These are phyloP conservation scores for Alethe diademata DNA, from an alignment of 2,113 vertebrate genomes.

Conservation along the genomic window DNA sequence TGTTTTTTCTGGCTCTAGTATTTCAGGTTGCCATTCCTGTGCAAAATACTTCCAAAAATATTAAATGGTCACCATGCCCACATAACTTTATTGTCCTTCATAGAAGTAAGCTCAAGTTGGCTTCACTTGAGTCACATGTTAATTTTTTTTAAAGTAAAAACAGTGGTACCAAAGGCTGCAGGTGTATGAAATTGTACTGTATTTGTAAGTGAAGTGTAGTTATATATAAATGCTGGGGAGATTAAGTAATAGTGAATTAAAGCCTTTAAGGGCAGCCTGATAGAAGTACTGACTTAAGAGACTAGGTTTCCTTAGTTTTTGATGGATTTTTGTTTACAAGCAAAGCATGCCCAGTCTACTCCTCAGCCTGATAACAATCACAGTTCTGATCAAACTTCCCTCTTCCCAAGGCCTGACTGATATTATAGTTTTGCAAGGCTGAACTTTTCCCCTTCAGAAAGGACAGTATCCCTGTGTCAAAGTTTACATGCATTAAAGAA, in stretches of 20 bases:
- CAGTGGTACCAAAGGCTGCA: neutral
- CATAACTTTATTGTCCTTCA: neutral
- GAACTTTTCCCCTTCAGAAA: neutral
- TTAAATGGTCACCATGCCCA: neutral
- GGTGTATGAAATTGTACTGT: constrained; percentile 38
- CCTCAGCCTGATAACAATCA: neutral
- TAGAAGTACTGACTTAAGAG: neutral
- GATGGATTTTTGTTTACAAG: neutral
- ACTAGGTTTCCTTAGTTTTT: neutral
- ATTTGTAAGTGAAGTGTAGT: neutral
- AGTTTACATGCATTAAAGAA: neutral
- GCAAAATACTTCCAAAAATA: neutral
- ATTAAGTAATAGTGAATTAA: constrained; percentile 9
- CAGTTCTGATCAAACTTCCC: neutral
- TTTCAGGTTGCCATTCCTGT: neutral
- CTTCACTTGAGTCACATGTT: constrained; percentile 13
- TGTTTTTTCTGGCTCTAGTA: constrained; percentile 15
- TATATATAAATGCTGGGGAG: constrained; percentile 11
- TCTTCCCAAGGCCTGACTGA: neutral
- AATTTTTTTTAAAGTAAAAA: constrained; percentile 24
- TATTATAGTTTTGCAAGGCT: neutral
- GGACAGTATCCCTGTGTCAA: neutral
- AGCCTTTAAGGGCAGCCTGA: neutral
- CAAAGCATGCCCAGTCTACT: neutral
- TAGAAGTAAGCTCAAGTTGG: neutral